These are phyloP conservation scores for Muntiacus reevesi DNA, from an alignment of 2,113 vertebrate genomes.

Conservation along the genomic window DNA sequence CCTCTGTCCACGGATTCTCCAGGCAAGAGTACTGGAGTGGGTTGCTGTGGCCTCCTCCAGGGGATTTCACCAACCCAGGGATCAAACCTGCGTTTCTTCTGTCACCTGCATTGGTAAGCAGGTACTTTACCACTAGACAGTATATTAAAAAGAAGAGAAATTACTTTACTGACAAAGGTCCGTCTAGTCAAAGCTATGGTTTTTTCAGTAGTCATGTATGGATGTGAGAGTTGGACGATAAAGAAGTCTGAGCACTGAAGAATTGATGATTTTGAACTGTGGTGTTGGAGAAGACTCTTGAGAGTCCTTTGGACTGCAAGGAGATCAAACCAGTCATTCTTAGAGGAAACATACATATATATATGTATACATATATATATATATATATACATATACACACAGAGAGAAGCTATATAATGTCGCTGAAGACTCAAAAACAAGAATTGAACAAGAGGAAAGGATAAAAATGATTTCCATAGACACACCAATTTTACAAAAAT, in stretches of 20 bases:
- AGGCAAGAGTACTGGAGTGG: background rate
- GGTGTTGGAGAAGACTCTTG: background rate
- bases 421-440: background rate
- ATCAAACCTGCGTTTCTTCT: background rate
- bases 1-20: background rate
- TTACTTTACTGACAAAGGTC: background rate
- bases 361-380: too few relatives aligned
- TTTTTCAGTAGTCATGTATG: background rate
- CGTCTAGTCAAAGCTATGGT: rapidly evolving
- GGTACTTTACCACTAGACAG: background rate
- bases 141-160: background rate
- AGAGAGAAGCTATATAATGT: background rate
- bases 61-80: background rate
- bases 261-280: background rate
- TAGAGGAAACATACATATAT: background rate
- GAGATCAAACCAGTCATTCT: background rate
- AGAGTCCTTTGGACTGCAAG: background rate
- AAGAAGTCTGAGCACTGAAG: background rate
- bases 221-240: background rate
- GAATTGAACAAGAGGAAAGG: background rate
- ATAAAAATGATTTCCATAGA: background rate
- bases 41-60: background rate
- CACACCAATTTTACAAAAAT: background rate
- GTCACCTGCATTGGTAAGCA: background rate
- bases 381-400: too few relatives aligned